Conservation (phyloP, 2,888 invertebrate species). For the Petrophora chlorosata region DNA sequence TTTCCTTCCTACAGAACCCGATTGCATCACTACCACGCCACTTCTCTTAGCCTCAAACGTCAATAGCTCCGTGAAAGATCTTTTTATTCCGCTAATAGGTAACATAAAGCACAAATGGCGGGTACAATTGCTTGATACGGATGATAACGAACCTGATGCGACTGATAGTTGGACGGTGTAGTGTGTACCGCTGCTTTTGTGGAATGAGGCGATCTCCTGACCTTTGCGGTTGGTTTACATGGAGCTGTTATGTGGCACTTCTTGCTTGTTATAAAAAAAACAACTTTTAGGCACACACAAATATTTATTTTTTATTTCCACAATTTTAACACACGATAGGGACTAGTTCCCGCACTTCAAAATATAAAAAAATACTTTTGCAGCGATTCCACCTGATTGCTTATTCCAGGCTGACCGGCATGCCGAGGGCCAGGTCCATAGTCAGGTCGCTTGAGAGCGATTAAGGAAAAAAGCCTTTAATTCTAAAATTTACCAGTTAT, state of each 20-base stretch:
- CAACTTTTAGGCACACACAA: too few relatives aligned
- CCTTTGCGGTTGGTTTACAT: constrained; percentile 46
- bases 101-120: constrained; percentile 31
- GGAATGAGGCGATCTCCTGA: constrained; percentile 52
- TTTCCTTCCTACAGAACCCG: constrained; percentile 6
- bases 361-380: too few relatives aligned
- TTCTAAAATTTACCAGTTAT: too few relatives aligned
- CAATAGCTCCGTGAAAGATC: constrained; percentile 14
- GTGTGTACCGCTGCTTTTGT: constrained; percentile 48
- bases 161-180: constrained; percentile 54
- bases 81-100: constrained; percentile 32
- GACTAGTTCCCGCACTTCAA: too few relatives aligned
- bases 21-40: not conserved
- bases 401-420: too few relatives aligned
- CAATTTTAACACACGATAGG: too few relatives aligned
- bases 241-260: constrained; percentile 19
- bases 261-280: too few relatives aligned
- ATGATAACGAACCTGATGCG: constrained; percentile 13
- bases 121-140: constrained; percentile 13
- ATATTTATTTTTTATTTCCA: too few relatives aligned
- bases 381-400: too few relatives aligned
- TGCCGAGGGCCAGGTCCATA: too few relatives aligned
- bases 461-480: too few relatives aligned
- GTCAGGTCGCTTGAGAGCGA: too few relatives aligned
- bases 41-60: constrained; percentile 8